These are phyloP conservation scores for Ciconia maguari DNA, from an alignment of 2,113 vertebrate genomes.

Conservation along the genomic window DNA sequence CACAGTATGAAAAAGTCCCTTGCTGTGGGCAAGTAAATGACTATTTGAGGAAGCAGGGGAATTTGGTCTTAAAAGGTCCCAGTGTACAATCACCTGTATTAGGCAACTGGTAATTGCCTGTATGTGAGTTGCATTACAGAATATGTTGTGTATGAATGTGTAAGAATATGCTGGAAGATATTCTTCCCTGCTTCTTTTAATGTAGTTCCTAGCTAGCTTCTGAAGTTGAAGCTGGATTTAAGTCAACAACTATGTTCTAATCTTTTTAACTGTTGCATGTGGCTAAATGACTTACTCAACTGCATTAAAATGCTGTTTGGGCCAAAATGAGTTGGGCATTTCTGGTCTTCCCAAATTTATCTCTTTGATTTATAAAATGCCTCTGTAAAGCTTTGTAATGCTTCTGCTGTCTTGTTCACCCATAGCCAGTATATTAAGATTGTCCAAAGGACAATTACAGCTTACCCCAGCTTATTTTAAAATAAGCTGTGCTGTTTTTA, in stretches of 20 bases:
- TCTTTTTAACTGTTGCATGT: background rate
- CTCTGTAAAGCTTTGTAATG: background rate
- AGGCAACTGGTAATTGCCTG: background rate
- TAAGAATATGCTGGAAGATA: background rate
- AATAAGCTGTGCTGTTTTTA: background rate
- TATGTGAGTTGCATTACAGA: rapidly evolving
- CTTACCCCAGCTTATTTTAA: background rate
- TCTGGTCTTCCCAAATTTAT: background rate
- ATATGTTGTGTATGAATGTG: rapidly evolving
- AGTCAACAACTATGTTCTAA: background rate
- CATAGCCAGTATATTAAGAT: background rate
- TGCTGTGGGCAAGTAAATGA: background rate
- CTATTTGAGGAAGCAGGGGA: background rate
- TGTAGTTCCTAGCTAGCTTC: background rate
- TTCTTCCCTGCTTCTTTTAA: background rate
- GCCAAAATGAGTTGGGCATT: background rate
- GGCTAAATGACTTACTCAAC: background rate
- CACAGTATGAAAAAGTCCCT: background rate
- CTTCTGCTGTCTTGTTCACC: background rate
- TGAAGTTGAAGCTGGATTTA: background rate
- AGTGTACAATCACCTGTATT: background rate
- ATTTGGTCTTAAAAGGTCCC: background rate
- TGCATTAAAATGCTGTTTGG: background rate
- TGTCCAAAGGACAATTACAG: background rate
- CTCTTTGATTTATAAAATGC: background rate